Conservation (phyloP, 1,140 invertebrate species). For the Bemisia tabaci region DNA sequence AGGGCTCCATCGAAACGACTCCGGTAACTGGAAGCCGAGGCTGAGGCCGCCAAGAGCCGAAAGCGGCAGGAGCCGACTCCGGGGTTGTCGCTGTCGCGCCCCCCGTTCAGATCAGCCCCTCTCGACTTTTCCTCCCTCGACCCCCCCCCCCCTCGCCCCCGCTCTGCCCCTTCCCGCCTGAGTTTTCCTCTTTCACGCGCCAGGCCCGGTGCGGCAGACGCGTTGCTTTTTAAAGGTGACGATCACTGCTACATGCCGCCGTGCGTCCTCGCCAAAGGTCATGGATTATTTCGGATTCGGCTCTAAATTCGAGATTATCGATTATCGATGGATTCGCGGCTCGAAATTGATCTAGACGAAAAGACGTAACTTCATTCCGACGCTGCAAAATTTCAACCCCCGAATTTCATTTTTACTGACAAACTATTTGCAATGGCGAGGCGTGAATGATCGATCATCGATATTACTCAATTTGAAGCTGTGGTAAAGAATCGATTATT, state of each 20-base stretch:
- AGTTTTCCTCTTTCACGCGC: background rate
- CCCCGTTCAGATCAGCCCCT: conserved; percentile 5
- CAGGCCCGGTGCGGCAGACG: conserved; percentile 7
- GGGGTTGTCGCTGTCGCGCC: background rate
- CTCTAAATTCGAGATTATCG: no score
- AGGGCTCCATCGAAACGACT: background rate
- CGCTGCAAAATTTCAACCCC: no score
- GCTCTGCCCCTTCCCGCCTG: background rate
- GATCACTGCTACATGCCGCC: background rate
- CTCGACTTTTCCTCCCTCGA: conserved; percentile 1
- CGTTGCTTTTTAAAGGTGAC: conserved; percentile 5
- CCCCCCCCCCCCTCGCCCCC: background rate
- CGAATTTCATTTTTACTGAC: no score
- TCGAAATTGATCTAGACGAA: no score
- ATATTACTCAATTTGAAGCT: no score
- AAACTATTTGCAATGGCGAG: no score
- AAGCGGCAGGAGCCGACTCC: background rate
- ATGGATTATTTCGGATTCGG: no score
- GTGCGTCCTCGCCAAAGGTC: background rate
- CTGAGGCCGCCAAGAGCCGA: background rate
- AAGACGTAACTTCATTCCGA: no score
- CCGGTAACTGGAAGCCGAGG: background rate
- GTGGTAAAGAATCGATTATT: no score
- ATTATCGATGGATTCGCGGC: no score
- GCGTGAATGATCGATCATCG: no score